phyloP scores from a whole-genome alignment of 2,888 invertebrate genomes.

The Chydorus sphaericus region DNA sequence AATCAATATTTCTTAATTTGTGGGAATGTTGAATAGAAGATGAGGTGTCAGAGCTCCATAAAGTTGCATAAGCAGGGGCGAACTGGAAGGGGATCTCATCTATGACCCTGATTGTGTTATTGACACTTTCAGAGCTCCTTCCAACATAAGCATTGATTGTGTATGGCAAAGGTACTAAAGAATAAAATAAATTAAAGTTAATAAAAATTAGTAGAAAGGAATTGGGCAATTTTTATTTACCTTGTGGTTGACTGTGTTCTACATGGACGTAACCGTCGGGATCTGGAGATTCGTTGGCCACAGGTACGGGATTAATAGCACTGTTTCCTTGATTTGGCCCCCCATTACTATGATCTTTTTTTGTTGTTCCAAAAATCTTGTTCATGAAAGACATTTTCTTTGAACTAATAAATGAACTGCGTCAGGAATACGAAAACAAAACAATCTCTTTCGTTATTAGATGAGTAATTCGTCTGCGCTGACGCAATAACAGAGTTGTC shows the following conservation, averaged over 20 bases:
- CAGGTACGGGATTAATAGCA: neutral
- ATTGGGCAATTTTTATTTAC: neutral
- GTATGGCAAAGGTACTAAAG: neutral
- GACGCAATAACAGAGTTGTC: too few relatives aligned
- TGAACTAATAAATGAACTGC: too few relatives aligned
- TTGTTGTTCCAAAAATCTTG: neutral
- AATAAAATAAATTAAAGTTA: too few relatives aligned
- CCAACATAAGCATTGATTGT: neutral
- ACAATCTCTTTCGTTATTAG: too few relatives aligned
- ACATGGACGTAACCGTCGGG: neutral
- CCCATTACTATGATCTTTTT: neutral
- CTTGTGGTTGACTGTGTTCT: neutral
- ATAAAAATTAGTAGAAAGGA: too few relatives aligned
- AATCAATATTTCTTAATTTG: conserved; percentile 11
- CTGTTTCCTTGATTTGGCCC: too few relatives aligned
- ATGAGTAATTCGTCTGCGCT: too few relatives aligned
- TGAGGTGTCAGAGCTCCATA: neutral
- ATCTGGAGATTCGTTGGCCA: neutral
- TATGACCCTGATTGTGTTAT: neutral
- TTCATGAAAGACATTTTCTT: neutral
- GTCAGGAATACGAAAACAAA: too few relatives aligned
- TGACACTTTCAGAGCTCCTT: neutral
- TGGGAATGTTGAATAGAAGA: neutral
- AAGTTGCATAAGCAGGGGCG: neutral
- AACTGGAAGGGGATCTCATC: conserved; percentile 10